Evolutionary conservation across 1,140 invertebrate species (phyloP).

Genomic region (Bombus picipes): DNA sequence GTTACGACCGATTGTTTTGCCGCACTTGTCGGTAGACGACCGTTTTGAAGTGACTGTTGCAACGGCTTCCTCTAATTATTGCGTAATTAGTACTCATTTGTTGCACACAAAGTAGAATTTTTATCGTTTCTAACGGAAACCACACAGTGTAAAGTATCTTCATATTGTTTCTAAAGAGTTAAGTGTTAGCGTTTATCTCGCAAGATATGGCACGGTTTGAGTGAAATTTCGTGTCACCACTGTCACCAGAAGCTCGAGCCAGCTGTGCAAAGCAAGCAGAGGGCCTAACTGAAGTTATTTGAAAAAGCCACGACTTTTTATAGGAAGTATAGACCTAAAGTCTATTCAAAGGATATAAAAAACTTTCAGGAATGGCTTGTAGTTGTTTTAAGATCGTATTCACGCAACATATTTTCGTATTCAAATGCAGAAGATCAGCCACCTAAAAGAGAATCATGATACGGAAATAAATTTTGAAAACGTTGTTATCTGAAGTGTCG

Average conservation of each 20-base stretch:
- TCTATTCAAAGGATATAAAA: background rate
- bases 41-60: background rate
- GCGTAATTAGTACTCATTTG: background rate
- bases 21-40: background rate
- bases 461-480: too few relatives aligned
- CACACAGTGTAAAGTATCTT: too few relatives aligned
- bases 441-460: too few relatives aligned
- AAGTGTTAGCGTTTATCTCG: background rate
- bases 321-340: background rate
- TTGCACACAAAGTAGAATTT: background rate
- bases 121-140: background rate
- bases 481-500: background rate
- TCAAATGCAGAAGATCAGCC: too few relatives aligned
- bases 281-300: background rate
- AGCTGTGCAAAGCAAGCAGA: background rate
- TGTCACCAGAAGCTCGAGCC: background rate
- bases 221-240: background rate
- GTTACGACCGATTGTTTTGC: background rate
- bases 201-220: background rate
- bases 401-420: too few relatives aligned
- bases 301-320: background rate
- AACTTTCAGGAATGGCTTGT: background rate
- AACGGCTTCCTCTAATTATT: background rate
- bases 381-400: background rate
- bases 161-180: background rate